These are phyloP conservation scores for Mustelus asterias DNA, from an alignment of 2,113 vertebrate genomes.

Conservation along the genomic window DNA sequence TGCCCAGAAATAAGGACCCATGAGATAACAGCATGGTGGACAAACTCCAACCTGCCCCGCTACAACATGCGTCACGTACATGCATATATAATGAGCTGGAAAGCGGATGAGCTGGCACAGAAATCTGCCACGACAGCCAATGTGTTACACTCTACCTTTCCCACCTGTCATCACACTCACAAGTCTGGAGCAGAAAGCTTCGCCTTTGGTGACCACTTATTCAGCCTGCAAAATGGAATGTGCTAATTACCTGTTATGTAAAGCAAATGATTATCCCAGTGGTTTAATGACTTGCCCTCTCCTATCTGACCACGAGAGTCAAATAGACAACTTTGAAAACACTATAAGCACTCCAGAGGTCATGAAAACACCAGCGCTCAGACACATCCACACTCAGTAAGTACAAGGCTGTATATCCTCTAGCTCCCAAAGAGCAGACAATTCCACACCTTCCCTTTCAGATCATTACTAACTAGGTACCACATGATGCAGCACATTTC, in stretches of 20 bases:
- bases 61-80: no score
- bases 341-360: no score
- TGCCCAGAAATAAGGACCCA: no score
- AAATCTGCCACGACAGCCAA: no score
- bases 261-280: no score
- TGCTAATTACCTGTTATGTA: not conserved
- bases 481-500: not conserved
- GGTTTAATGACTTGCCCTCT: not conserved
- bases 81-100: no score
- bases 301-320: not conserved
- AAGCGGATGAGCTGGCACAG: no score
- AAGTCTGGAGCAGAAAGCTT: no score
- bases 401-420: not conserved
- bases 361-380: not conserved
- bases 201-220: not conserved
- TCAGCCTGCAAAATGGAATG: not conserved
- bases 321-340: not conserved
- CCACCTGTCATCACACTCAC: no score
- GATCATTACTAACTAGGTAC: not conserved
- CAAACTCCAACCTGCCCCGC: no score
- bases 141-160: no score
- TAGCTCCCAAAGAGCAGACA: not conserved
- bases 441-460: not conserved
- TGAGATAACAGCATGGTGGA: no score
- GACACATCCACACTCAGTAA: not conserved